Evolutionary conservation across 1,140 invertebrate species (phyloP), one percentile per base, ranked within the genome.

Genomic region (Zaprionus camerounensis): DNA sequence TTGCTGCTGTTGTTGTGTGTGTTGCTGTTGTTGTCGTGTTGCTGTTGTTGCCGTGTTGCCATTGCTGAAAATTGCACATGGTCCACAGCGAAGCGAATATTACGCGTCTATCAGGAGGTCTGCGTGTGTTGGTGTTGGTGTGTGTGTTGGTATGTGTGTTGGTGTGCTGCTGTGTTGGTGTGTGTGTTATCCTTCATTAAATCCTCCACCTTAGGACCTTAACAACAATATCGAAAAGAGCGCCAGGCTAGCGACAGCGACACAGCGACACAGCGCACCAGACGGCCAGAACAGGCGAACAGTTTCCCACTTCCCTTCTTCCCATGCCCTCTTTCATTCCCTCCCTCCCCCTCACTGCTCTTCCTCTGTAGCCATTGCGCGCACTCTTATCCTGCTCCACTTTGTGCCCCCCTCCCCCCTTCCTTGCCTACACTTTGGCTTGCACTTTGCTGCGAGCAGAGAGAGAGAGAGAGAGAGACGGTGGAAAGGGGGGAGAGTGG

Each of bases 141-240:
- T 49, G 62, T 58, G 26, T 64, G 53, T 53, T 3, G 64, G 31
- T 26, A 26, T 75, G 44, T 70, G 44, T 58, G 17, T 20, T 1
- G 1, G 20, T 67, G 38, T 34, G 41, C 70, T 38, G 55, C 36
- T 70, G 51, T 63, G 61, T 63, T 68, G 49, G 58, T 76, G 46
- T 68, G 38, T 83, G 73, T 78, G 81, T 78, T 87, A 72, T 85
- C 81, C 78, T 87, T 88, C 84, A 87, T 87, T 87, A 87, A 87
- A 87, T 87, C 83, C 83, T 88, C 83, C 83, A 87, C 84, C 84
- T 83, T 88, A 70, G 78, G 72, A 76, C 78, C 80, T 78, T 76
- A 88, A 84, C 81, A 88, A 78, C 85, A 88, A 78, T 87, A 87
- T 87, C 84, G 84, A 88, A 83, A 87, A 84, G 81, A 87, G 78